Evolutionary conservation across 2,113 vertebrate species (phyloP).

Genomic region (Centropristis striata): DNA sequence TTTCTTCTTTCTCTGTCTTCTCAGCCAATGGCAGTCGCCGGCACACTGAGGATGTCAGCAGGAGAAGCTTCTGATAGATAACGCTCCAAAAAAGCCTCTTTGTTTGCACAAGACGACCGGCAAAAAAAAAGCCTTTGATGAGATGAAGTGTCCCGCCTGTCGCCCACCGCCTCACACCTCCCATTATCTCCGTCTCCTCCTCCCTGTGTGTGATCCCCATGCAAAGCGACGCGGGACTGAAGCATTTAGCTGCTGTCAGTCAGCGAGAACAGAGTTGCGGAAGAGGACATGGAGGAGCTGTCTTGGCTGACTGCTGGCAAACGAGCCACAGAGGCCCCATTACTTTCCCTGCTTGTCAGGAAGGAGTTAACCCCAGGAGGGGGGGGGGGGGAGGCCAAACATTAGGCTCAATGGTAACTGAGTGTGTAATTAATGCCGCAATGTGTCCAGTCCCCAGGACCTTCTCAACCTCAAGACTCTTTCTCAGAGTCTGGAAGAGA

Average conservation of each 20-base stretch:
- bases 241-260: constrained; percentile 72
- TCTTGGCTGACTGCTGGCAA: constrained; percentile 77
- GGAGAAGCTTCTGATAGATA: constrained; percentile 72
- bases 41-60: constrained; percentile 71
- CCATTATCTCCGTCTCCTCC: constrained; percentile 60
- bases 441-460: constrained; percentile 92
- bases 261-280: constrained; percentile 48
- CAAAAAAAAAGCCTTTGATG: constrained; percentile 70
- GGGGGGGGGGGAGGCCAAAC: constrained; percentile 81
- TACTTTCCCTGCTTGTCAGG: constrained; percentile 86
- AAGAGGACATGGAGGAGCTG: constrained; percentile 67
- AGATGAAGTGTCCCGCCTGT: constrained; percentile 69
- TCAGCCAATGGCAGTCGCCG: constrained; percentile 58
- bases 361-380: constrained; percentile 84
- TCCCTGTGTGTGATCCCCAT: constrained; percentile 43
- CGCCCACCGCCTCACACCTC: constrained; percentile 65
- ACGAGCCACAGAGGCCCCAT: constrained; percentile 81
- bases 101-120: constrained; percentile 72
- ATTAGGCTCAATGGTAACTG: constrained; percentile 92
- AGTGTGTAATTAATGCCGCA: constrained; percentile 96
- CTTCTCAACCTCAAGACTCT: constrained; percentile 86
- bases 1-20: constrained; percentile 65
- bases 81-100: constrained; percentile 72
- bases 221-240: constrained; percentile 52
- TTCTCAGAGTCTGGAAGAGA: constrained; percentile 89